Evolutionary conservation across 1,140 invertebrate genomes (phyloP).

Genomic region (Drosophila pseudoananassae): DNA sequence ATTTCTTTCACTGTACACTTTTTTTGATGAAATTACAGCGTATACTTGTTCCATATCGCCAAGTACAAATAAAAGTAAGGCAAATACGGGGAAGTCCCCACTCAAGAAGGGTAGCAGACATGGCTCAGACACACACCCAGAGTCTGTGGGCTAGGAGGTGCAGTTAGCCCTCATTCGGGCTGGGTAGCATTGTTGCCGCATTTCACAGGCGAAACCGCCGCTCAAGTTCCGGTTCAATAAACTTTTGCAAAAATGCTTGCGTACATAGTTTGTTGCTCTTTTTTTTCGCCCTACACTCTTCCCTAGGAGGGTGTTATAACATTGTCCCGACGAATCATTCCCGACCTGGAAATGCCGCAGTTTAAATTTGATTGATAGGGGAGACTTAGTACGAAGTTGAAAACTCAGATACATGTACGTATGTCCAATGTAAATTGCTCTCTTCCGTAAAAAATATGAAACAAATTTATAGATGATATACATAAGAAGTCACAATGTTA

Average conservation of each 20-base stretch:
- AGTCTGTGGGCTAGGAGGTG: constrained; percentile 1
- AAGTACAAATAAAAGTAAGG: neutral
- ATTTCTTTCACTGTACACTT: neutral
- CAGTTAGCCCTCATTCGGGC: constrained; percentile 3
- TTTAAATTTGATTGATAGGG: neutral
- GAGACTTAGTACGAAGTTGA: neutral
- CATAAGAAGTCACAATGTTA: too few relatives aligned
- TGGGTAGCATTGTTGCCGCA: constrained; percentile 56
- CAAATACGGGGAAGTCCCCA: constrained; percentile 5
- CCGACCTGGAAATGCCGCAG: constrained; percentile 2
- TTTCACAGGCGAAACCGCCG: constrained; percentile 57
- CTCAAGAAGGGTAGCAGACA: constrained; percentile 3
- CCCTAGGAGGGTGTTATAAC: constrained; percentile 4
- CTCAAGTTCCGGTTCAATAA: constrained; percentile 79
- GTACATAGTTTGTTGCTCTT: constrained; percentile 54
- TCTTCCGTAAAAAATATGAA: neutral
- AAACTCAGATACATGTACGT: neutral
- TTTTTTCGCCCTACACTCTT: neutral
- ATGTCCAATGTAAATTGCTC: neutral
- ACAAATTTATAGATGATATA: neutral
- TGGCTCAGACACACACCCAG: constrained; percentile 6
- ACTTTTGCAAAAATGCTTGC: constrained; percentile 68
- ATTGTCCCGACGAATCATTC: constrained; percentile 1
- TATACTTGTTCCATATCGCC: neutral
- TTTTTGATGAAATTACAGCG: neutral